Percentiles rank a stretch among this genome's conserved stretches.
Evolutionary conservation across 2,888 invertebrate genomes (phyloP).

Genomic region (Leptopterna dolabrata): DNA sequence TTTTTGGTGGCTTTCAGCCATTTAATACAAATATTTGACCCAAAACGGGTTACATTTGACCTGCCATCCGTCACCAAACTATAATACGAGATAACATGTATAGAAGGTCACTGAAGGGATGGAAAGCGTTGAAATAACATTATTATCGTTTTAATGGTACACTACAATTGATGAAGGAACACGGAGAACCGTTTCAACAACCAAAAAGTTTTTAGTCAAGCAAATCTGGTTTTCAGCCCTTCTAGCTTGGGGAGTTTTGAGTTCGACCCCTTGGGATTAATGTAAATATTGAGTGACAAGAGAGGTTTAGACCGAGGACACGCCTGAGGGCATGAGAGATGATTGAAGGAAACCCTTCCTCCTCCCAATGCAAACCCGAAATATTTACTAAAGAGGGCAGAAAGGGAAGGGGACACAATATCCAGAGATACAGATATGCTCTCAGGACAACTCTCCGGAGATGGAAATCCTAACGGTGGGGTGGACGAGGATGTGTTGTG

Average conservation of each 20-base stretch:
- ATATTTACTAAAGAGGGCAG: constrained; percentile 14
- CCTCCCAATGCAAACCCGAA: neutral
- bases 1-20: too few species aligned
- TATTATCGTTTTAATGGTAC: too few species aligned
- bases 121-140: too few species aligned
- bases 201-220: neutral
- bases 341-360: constrained; percentile 21
- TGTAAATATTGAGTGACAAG: constrained; percentile 39
- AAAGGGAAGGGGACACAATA: neutral
- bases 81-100: too few species aligned
- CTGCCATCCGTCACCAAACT: too few species aligned
- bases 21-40: too few species aligned
- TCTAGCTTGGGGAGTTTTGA: neutral
- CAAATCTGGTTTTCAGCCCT: neutral
- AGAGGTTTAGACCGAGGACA: neutral
- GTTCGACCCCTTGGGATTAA: neutral
- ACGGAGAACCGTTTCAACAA: neutral
- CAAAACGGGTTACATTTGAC: too few species aligned
- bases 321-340: constrained; percentile 17
- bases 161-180: too few species aligned
- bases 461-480: constrained; percentile 19
- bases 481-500: constrained; percentile 19
- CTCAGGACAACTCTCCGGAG: neutral
- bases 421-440: neutral
- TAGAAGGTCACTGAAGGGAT: too few species aligned